Base-by-base conservation (phyloP, 2,888 invertebrate genomes). In the Tethea ocularis region DNA sequence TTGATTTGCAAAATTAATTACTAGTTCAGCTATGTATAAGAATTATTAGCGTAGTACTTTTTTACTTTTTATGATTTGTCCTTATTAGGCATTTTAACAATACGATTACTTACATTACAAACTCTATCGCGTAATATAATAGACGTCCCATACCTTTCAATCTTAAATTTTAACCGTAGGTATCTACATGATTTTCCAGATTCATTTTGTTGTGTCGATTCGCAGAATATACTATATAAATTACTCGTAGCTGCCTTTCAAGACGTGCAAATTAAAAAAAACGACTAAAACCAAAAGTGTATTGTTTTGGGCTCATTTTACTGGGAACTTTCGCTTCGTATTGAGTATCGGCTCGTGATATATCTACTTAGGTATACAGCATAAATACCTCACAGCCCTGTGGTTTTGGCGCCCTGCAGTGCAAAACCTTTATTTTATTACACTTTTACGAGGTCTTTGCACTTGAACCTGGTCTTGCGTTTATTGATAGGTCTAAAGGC, bases 341-440 rank as follows among this genome's bases (percentile, higher is more conserved):
- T 81, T 80, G 68, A 68, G 69, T 81, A 78, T 76, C 81, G 72
- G 69, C 66, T 71, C 61, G 74, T 66, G 69, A 71, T 73, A n/a
- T n/a, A n/a, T n/a, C n/a, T n/a, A n/a, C n/a, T n/a, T n/a, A n/a
- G n/a, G 62, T 70, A 69, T 63, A 60, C 61, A 65, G 66, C 69
- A 65, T 69, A 75, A 68, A 75, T 78, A 72, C 75, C 70, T 65
- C 68, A 71, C 69, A 63, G 74, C 69, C 67, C 71, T 83, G 84
- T 68, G 82, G 83, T 84, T 84, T 81, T 69, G 81, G 79, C 78
- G 73, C 75, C 83, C 78, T 82, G 83, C 79, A 69, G 82, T 67
- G 84, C 73, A 70, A 82, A 81, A 72, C 76, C 77, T 84, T 88
- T 83, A 85, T 86, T 86, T 87, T 86, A 86, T 88, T 88, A 75